phyloP scores from a whole-genome alignment of 1,140 invertebrate species.

The Meloidogyne floridensis region DNA sequence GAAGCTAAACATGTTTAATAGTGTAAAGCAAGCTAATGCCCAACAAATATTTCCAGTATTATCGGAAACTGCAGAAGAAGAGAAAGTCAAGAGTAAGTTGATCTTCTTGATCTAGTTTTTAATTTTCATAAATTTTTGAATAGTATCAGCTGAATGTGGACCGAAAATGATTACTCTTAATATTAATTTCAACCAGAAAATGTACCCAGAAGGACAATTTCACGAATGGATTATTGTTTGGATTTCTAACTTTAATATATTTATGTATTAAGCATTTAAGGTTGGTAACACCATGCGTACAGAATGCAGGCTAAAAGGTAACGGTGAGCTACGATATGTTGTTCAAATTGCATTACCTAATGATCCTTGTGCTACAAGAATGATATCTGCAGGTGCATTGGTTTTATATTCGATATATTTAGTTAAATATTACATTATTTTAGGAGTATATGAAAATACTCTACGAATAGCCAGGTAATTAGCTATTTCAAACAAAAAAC shows the following conservation, averaged over 20 bases:
- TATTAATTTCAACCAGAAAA: slow-evolving; percentile 39
- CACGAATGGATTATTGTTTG: slow-evolving; percentile 46
- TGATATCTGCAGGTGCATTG: slow-evolving; percentile 31
- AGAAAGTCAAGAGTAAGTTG: slow-evolving; percentile 17
- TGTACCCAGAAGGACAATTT: slow-evolving; percentile 40
- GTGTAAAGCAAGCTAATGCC: not conserved
- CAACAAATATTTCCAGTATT: not conserved
- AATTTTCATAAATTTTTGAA: no score
- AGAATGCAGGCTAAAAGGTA: slow-evolving; percentile 52
- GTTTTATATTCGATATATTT: no score
- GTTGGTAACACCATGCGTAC: slow-evolving; percentile 40
- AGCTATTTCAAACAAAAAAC: no score
- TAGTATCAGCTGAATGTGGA: slow-evolving; percentile 50
- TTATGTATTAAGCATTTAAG: not conserved
- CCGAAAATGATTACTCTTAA: slow-evolving; percentile 45
- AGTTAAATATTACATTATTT: no score
- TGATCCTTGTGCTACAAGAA: slow-evolving; percentile 48
- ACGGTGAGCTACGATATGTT: slow-evolving; percentile 51
- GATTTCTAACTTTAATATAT: not conserved
- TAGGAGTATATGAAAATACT: slow-evolving; percentile 53
- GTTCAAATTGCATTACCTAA: slow-evolving; percentile 55
- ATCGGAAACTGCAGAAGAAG: no score
- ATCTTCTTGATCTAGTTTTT: not conserved
- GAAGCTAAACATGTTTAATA: not conserved
- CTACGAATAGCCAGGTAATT: slow-evolving; percentile 41